Evolutionary conservation across 1,140 invertebrate genomes (phyloP).

Genomic region (Penaeus vannamei): DNA sequence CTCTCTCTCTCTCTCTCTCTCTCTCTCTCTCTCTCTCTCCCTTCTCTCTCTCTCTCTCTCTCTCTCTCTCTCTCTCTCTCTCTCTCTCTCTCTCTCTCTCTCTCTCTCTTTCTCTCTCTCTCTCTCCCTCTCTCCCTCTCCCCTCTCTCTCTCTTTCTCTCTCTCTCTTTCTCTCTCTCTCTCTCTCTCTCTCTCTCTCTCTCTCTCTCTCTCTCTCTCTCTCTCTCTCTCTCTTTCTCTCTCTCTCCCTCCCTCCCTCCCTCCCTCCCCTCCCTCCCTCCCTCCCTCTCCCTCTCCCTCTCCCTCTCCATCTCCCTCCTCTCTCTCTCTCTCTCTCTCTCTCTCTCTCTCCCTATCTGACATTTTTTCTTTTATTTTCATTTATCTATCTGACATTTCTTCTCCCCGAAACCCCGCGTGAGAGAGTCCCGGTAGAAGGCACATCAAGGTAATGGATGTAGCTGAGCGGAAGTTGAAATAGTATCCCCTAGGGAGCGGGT

Average conservation of each 20-base stretch:
- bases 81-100: slow-evolving; percentile 32
- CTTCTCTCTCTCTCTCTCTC: not conserved
- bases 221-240: not conserved
- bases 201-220: no score
- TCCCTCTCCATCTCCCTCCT: not conserved
- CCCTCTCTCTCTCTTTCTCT: no score
- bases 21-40: not conserved
- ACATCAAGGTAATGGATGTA: no score
- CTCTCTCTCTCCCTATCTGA: no score
- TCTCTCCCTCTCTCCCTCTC: not conserved
- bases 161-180: no score
- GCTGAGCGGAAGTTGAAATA: no score
- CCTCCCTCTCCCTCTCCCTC: not conserved
- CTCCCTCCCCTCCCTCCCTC: not conserved
- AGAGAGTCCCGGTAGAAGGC: no score
- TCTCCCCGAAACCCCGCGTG: no score
- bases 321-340: not conserved
- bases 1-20: not conserved
- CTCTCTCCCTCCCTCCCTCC: not conserved
- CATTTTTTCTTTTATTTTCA: no score
- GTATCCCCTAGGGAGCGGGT: no score
- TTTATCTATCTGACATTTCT: no score
- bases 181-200: no score
- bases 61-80: slow-evolving; percentile 19
- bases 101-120: slow-evolving; percentile 22